A percentile compares a stretch with the other conserved stretches of the same genome.
Evolutionary conservation across 2,888 invertebrate species (phyloP).

Genomic region (Athrips mouffetella): DNA sequence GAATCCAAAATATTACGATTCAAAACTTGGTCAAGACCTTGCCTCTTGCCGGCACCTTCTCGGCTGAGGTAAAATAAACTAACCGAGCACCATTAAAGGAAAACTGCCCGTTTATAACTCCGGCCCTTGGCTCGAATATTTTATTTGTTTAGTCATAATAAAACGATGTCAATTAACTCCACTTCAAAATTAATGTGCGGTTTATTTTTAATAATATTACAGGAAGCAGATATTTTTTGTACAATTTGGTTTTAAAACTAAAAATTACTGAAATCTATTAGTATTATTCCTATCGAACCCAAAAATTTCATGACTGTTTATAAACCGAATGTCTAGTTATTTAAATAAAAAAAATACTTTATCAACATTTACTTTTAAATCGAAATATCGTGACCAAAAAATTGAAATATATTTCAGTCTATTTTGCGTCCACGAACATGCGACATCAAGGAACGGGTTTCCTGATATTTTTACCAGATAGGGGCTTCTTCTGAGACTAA

Average conservation of each 20-base stretch:
- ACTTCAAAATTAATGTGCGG: constrained; percentile 54
- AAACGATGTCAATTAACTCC: constrained; percentile 69
- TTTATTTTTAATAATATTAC: constrained; percentile 29
- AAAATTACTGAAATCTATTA: background rate
- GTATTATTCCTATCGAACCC: background rate
- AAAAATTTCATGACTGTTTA: background rate
- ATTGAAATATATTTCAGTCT: constrained; percentile 18
- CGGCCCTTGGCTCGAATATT: constrained; percentile 52
- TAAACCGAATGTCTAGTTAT: no score
- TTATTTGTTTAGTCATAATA: constrained; percentile 69
- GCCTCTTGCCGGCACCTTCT: constrained; percentile 47
- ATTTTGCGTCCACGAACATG: constrained; percentile 22
- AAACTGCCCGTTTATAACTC: constrained; percentile 67
- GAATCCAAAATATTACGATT: constrained; percentile 78
- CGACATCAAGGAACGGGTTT: constrained; percentile 55
- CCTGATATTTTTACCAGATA: constrained; percentile 59
- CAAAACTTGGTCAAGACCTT: constrained; percentile 76
- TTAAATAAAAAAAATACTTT: no score
- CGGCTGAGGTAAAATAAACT: constrained; percentile 46
- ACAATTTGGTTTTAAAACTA: background rate
- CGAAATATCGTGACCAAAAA: constrained; percentile 3
- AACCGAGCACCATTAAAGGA: constrained; percentile 64
- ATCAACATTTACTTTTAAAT: background rate
- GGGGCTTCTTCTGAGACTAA: constrained; percentile 60
- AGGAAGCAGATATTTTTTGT: background rate